phyloP scores from a whole-genome alignment of 2,113 vertebrate species.

The Prolemur simus region DNA sequence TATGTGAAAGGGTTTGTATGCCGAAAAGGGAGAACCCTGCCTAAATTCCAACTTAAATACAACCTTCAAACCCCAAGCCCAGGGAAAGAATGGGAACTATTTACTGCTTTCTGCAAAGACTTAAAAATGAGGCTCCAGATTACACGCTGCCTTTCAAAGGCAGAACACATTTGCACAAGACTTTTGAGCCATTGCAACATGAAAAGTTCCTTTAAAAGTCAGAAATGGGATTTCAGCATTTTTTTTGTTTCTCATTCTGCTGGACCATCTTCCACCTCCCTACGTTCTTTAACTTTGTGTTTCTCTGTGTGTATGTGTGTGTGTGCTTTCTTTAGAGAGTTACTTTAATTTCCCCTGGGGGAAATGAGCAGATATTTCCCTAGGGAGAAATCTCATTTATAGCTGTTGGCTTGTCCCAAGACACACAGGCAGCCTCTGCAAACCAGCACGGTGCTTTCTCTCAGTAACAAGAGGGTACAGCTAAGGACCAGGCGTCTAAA shows the following conservation, averaged over 20 bases:
- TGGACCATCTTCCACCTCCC: not conserved
- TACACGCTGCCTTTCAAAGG: not conserved
- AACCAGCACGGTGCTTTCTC: not conserved
- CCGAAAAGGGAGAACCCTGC: not conserved
- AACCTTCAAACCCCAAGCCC: not conserved
- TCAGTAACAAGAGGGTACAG: not conserved
- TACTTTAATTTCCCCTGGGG: not conserved
- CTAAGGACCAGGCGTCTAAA: not conserved
- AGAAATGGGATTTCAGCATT: not conserved
- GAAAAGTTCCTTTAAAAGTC: not conserved
- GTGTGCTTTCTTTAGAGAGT: not conserved
- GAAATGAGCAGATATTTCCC: constrained; percentile 7
- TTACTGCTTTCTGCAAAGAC: not conserved
- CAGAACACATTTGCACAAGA: constrained; percentile 3
- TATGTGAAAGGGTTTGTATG: not conserved
- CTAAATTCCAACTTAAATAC: constrained; percentile 20
- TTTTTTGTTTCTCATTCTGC: not conserved
- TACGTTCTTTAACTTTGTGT: not conserved
- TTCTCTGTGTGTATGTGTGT: not conserved
- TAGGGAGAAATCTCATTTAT: not conserved
- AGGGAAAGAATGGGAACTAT: not conserved
- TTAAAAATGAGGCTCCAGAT: not conserved
- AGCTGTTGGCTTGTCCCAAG: not conserved
- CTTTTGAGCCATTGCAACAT: not conserved
- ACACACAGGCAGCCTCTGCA: not conserved